Evolutionary conservation across 2,113 vertebrate genomes (phyloP).

Genomic region (Myotis yumanensis): DNA sequence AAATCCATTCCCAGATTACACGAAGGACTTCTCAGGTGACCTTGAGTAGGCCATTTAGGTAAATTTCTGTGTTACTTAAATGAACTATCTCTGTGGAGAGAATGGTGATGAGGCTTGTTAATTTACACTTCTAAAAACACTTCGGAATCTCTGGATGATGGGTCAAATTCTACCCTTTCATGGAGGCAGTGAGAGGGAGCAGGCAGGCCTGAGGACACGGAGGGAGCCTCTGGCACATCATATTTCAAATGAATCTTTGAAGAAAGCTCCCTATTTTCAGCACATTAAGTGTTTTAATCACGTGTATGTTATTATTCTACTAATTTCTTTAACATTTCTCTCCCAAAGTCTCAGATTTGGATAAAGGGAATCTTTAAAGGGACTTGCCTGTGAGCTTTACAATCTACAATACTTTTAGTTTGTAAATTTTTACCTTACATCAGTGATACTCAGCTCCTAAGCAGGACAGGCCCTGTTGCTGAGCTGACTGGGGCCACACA

Average conservation of each 20-base stretch:
- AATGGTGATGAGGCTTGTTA: conserved; percentile 58
- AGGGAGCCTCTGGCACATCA: conserved; percentile 27
- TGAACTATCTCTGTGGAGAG: conserved; percentile 57
- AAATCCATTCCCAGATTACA: conserved; percentile 57
- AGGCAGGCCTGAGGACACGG: conserved; percentile 1
- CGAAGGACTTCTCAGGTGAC: conserved; percentile 56
- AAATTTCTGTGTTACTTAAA: conserved; percentile 42
- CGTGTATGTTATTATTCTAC: conserved; percentile 42
- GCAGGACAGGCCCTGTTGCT: not conserved
- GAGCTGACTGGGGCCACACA: not conserved
- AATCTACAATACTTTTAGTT: not conserved
- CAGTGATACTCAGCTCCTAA: not conserved
- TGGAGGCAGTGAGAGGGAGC: not conserved
- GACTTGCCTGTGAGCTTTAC: conserved; percentile 9
- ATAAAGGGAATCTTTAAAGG: not conserved
- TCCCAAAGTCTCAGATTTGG: conserved; percentile 28
- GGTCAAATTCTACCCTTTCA: conserved; percentile 54
- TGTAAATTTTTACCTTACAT: conserved; percentile 8
- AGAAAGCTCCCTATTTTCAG: conserved; percentile 31
- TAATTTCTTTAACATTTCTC: conserved; percentile 48
- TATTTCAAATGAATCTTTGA: conserved; percentile 67
- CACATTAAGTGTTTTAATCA: conserved; percentile 52
- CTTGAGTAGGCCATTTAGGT: conserved; percentile 66
- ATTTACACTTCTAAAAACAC: conserved; percentile 73
- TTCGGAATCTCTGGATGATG: conserved; percentile 68